Evolutionary conservation across 1,140 invertebrate species (phyloP).

Genomic region (Drosophila subpulchrella): DNA sequence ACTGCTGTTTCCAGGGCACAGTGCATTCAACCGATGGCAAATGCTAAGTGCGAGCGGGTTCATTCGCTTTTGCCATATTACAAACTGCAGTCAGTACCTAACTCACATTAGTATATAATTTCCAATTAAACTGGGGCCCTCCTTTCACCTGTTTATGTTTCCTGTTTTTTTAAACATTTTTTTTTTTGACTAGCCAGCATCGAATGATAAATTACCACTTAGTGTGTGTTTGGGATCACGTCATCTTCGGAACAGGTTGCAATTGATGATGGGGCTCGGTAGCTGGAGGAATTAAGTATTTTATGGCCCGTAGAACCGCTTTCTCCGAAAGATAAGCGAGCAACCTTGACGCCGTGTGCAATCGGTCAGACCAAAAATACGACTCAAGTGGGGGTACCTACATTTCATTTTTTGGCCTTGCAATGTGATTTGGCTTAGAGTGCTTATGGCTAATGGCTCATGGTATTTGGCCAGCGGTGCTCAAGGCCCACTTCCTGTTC

Average conservation of each 20-base stretch:
- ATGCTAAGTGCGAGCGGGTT: slow-evolving; percentile 34
- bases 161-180: slow-evolving; percentile 55
- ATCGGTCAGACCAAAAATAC: slow-evolving; percentile 61
- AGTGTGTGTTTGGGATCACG: slow-evolving; percentile 59
- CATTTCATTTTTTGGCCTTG: slow-evolving; percentile 19
- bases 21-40: slow-evolving; percentile 73
- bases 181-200: slow-evolving; percentile 25
- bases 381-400: not conserved
- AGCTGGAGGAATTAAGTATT: slow-evolving; percentile 29
- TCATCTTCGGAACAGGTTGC: slow-evolving; percentile 55
- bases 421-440: slow-evolving; percentile 42
- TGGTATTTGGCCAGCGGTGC: slow-evolving; percentile 1
- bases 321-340: slow-evolving; percentile 35
- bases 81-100: slow-evolving; percentile 38
- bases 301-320: slow-evolving; percentile 35
- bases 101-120: not conserved
- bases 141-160: slow-evolving; percentile 68
- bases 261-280: slow-evolving; percentile 24
- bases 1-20: slow-evolving; percentile 53
- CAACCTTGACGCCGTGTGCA: slow-evolving; percentile 62
- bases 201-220: slow-evolving; percentile 72
- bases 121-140: slow-evolving; percentile 26
- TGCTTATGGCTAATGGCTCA: not conserved
- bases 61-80: slow-evolving; percentile 75
- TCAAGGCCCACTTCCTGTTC: slow-evolving; percentile 67